A percentile compares a stretch with the other conserved stretches of the same genome.
Evolutionary conservation across 2,888 invertebrate species (phyloP).

Genomic region (Rhagonycha lutea): DNA sequence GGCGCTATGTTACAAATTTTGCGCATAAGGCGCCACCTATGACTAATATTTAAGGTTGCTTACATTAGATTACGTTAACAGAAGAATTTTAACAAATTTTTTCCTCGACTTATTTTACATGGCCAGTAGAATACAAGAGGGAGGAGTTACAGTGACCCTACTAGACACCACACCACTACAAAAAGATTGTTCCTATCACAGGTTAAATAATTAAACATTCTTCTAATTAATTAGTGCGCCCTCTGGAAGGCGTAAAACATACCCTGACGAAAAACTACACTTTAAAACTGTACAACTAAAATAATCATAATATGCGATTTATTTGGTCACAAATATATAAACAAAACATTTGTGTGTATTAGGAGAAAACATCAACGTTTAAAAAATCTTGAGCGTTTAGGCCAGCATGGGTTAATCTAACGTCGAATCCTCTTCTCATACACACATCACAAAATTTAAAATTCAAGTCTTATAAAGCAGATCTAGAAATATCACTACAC

Average conservation of each 20-base stretch:
- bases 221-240: neutral
- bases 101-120: neutral
- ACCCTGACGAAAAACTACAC: neutral
- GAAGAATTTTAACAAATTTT: neutral
- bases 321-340: neutral
- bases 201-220: slow-evolving; percentile 16
- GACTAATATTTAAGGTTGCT: neutral
- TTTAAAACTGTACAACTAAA: neutral
- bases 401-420: neutral
- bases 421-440: neutral
- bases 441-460: neutral
- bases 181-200: slow-evolving; percentile 16
- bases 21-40: neutral
- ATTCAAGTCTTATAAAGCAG: neutral
- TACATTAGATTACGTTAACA: neutral
- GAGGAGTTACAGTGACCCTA: neutral
- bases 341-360: neutral
- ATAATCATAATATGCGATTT: neutral
- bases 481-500: neutral
- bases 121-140: neutral
- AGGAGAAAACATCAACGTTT: neutral
- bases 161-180: neutral
- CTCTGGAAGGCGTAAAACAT: neutral
- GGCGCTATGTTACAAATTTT: neutral
- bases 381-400: neutral